Evolutionary conservation across 2,797 vertebrate genomes (phyloP), one percentile per base, ranked within the genome.

Genomic region (Coregonus ussuriensis): DNA sequence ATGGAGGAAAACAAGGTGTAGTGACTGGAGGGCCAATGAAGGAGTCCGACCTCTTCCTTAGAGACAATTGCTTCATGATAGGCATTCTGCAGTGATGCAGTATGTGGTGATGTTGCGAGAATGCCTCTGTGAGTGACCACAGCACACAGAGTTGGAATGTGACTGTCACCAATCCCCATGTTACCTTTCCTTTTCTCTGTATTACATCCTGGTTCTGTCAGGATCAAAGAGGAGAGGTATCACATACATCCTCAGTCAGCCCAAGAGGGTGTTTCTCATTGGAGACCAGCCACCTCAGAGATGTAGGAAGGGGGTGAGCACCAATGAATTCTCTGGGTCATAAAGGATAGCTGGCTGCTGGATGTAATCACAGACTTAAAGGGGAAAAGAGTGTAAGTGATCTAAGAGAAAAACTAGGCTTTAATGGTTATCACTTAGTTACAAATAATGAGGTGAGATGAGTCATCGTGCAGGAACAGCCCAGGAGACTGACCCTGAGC

Each of bases 151-250:
- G 81, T 51, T 13, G 76, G 79, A 87, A 86, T 63, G 35, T 1
- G 83, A 84, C 72, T 62, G 79, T 83, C 81, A 79, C 0, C 9
- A 3, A 47, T 47, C 41, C 41, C 41, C 7, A 25, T 6, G 37
- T 76, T 53, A 71, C 59, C 77, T 79, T 89, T 87, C 86, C 86
- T 77, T 35, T 68, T 78, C 77, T 33, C 76, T 72, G 71, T 83
- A 54, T 54, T 71, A 84, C 85, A 79, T 88, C 85, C 85, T 80
- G 35, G 74, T 69, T 77, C 78, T 16, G 77, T 76, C 73, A 41
- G 81, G 74, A 89, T 88, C 83, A 85, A 82, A 84, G 77, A 11
- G 41, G 41, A 47, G 41, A 47, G 41, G 41, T 1, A 47, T 47
- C 41, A 47, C 41, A 47, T 11, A 47, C 87, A 84, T 84, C 85